These are phyloP conservation scores for Limnephilus lunatus DNA, from an alignment of 2,888 invertebrate species.

Conservation along the genomic window DNA sequence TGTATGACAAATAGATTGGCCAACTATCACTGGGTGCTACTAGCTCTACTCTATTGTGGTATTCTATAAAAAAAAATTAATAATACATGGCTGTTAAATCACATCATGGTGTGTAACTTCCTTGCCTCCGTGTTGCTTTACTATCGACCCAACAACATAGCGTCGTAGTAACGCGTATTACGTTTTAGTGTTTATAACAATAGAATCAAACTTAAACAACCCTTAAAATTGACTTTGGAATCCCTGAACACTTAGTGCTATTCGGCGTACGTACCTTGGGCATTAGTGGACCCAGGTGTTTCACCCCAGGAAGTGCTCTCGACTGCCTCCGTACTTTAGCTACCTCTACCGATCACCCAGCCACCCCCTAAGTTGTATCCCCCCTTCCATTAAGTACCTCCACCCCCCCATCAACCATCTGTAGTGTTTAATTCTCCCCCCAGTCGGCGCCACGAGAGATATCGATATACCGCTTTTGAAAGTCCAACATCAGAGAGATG, in stretches of 20 bases:
- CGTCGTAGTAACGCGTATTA: background rate
- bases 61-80: too few relatives aligned
- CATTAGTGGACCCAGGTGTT: background rate
- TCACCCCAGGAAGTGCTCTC: background rate
- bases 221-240: slow-evolving; percentile 2
- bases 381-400: background rate
- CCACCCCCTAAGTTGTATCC: background rate
- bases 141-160: background rate
- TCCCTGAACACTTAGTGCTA: background rate
- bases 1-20: too few relatives aligned
- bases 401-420: background rate
- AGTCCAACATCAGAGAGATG: slow-evolving; percentile 16
- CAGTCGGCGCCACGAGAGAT: slow-evolving; percentile 30
- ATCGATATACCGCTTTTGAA: slow-evolving; percentile 36
- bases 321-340: background rate
- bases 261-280: background rate
- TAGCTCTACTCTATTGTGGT: too few relatives aligned
- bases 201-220: background rate
- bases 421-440: slow-evolving; percentile 40
- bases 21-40: too few relatives aligned
- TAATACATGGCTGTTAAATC: too few relatives aligned
- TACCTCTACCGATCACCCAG: background rate
- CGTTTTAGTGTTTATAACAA: background rate
- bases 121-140: background rate
- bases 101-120: background rate